These are phyloP conservation scores for Petrolisthes manimaculis DNA, from an alignment of 2,888 invertebrate species.

Conservation along the genomic window DNA sequence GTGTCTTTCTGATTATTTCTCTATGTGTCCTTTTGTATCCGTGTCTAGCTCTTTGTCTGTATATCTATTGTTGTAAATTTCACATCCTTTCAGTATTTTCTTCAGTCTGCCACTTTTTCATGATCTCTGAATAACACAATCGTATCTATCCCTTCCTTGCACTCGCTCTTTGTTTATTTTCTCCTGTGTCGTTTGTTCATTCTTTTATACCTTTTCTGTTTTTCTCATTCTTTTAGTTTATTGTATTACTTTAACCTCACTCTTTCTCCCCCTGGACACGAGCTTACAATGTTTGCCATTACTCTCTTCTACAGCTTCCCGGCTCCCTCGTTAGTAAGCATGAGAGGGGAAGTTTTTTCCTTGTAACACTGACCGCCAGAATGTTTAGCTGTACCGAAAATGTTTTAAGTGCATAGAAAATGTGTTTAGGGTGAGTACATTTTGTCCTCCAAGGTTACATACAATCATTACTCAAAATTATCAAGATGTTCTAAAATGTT, in stretches of 20 bases:
- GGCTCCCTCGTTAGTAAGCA: neutral
- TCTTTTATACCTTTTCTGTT: neutral
- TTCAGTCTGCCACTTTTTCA: neutral
- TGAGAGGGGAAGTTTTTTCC: too few relatives aligned
- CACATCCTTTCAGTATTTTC: neutral
- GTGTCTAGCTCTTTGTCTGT: neutral
- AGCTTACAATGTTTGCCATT: too few relatives aligned
- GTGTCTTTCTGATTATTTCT: neutral
- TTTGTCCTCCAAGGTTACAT: too few relatives aligned
- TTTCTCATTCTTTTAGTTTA: neutral
- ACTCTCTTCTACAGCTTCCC: too few relatives aligned
- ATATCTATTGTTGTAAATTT: neutral
- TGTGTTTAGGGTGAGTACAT: too few relatives aligned
- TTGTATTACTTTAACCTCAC: neutral
- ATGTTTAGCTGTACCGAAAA: too few relatives aligned
- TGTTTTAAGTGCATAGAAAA: too few relatives aligned
- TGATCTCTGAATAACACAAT: neutral
- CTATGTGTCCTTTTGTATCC: neutral
- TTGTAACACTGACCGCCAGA: too few relatives aligned
- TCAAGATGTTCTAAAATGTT: too few relatives aligned
- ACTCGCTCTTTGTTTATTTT: slow-evolving; percentile 9
- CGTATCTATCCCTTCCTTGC: neutral
- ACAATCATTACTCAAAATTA: too few relatives aligned
- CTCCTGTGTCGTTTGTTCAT: neutral
- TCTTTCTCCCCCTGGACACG: slow-evolving; percentile 16